Evolutionary conservation across 1,140 invertebrate species (phyloP), one percentile per base, ranked within the genome.

Genomic region (Papilio machaon): DNA sequence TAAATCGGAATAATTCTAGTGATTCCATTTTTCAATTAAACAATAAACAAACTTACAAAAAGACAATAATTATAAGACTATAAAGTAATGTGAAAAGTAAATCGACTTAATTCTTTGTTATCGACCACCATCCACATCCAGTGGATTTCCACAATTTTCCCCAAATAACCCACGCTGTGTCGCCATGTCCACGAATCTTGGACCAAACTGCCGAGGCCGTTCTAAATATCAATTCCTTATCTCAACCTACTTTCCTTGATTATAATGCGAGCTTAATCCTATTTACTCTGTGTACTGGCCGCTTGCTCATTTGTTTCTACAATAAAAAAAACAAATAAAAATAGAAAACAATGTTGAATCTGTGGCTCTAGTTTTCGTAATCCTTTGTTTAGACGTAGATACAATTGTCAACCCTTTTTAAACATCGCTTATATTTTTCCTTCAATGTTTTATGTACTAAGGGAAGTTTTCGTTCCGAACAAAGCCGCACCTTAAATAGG

Each of bases 401-500:
- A 70, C 23, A 13, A 35, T 70, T 70, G 23, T 35, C 64, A 35
- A 70, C 64, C 64, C 23, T 70, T 70, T 58, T 54, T 13, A 35
- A 35, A 67, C 11, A 67, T 30, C 30, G 23, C 58, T 60, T 23
- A 67, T 67, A 13, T 67, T 70, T 70, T 70, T 35, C 30, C 60
- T 15, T 70, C 10, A 30, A 70, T 35, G 13, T 70, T 70, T 46
- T 78, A 17, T 58, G 47, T 47, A 23, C 54, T 23, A 75, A n/a
- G 43, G 52, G 30, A 70, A 70, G 64, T 38, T 35, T 70, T 70
- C 64, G 30, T 70, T 64, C 10, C 6, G 64, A 70, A 70, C 64
- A 70, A 70, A 70, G 64, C 64, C 30, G n/a, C 46, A 78, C 52
- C 76, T 78, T 78, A 58, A 79, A 79, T 38, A 79, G 67, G 58